Percentiles rank a stretch among this genome's conserved stretches.
These are phyloP conservation scores for Achlya flavicornis DNA, from an alignment of 2,888 invertebrate species.

Conservation along the genomic window DNA sequence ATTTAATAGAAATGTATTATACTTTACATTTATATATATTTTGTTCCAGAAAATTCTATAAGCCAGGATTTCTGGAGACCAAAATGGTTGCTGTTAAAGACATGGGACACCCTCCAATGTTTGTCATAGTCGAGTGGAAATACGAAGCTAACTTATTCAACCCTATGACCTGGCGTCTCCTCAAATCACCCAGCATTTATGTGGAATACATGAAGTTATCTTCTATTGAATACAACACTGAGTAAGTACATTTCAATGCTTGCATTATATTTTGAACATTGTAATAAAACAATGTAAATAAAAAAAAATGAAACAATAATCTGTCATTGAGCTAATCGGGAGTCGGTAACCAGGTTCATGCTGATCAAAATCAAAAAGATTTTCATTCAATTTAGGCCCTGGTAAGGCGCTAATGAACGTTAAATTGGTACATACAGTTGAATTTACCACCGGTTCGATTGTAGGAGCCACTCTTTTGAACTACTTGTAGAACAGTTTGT, in stretches of 20 bases:
- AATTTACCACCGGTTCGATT: no score
- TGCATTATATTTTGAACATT: conserved; percentile 12
- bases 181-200: conserved; percentile 89
- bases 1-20: no score
- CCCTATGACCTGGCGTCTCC: conserved; percentile 92
- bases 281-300: neutral
- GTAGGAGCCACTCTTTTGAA: no score
- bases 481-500: no score
- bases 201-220: conserved; percentile 88
- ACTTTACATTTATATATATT: conserved; percentile 7
- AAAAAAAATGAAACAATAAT: no score
- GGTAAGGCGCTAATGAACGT: no score
- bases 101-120: conserved; percentile 85
- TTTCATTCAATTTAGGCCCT: no score
- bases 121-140: conserved; percentile 90
- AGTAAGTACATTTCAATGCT: conserved; percentile 71
- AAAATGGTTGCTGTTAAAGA: conserved; percentile 87
- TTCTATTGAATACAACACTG: conserved; percentile 87
- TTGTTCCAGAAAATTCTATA: conserved; percentile 83
- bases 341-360: no score
- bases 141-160: conserved; percentile 91
- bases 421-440: no score
- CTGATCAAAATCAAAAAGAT: no score
- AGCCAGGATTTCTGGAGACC: conserved; percentile 88
- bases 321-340: no score